phyloP scores from a whole-genome alignment of 2,888 invertebrate genomes.

The Ctenicera cuprea region DNA sequence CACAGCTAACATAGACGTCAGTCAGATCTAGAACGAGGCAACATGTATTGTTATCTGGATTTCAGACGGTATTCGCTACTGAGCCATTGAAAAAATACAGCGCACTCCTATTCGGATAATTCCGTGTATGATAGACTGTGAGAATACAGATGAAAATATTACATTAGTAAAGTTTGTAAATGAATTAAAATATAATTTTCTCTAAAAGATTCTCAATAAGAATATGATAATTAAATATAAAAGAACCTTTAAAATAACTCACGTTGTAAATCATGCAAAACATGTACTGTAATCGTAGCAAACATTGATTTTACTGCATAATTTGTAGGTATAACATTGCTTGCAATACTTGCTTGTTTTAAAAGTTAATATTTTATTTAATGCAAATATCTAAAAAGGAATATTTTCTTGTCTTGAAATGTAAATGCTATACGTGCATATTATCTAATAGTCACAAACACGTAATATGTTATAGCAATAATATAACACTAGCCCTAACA shows the following conservation, averaged over 20 bases:
- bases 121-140: conserved; percentile 61
- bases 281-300: too few species aligned
- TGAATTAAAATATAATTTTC: conserved; percentile 8
- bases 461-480: too few species aligned
- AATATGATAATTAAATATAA: not conserved
- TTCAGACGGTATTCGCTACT: conserved; percentile 62
- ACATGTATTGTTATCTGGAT: conserved; percentile 63
- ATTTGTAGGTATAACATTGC: too few species aligned
- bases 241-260: too few species aligned
- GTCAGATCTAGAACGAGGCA: conserved; percentile 57
- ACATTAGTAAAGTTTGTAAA: not conserved
- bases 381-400: too few species aligned
- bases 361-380: too few species aligned
- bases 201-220: not conserved
- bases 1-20: conserved; percentile 60
- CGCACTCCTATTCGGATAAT: conserved; percentile 62
- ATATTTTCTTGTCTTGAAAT: too few species aligned
- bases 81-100: conserved; percentile 63
- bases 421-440: too few species aligned
- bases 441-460: too few species aligned
- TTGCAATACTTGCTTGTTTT: too few species aligned
- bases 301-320: too few species aligned
- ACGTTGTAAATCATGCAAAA: too few species aligned
- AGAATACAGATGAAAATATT: conserved; percentile 36
- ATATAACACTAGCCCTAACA: not conserved